Base-by-base conservation (phyloP, 2,797 vertebrate genomes). In the Tapera naevia region DNA sequence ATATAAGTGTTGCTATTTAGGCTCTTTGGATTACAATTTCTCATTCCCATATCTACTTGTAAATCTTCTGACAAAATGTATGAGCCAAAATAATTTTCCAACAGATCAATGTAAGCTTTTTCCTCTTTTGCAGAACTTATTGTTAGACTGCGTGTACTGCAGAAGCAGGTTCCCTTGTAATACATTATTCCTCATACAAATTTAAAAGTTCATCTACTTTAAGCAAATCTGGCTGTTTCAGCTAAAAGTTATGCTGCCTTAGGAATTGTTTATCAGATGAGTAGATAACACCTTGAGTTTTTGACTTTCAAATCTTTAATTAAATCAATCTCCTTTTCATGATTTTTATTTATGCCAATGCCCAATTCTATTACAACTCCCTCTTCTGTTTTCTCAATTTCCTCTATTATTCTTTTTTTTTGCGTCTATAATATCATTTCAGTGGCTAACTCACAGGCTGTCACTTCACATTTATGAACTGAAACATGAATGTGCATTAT, bases 381-480 rank as follows among this genome's bases (percentile, higher is more conserved):
- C 75, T 80, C 76, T 84, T 71, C 74, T 57, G 65, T 69, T 80
- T 79, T 95, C 81, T 91, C 93, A 86, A 61, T 93, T 97, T 96
- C 73, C 88, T 89, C 85, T 69, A 58, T 66, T 91, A 66, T 89
- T 91, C 83, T 94, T 95, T 95, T 92, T 92, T 48, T 48, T 23
- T 48, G 37, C 92, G 65, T 83, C 69, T 64, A 43, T 92, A 94
- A 96, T 93, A 81, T 37, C 13, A 76, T 92, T 96, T 93, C 69
- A 50, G 91, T 45, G 87, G 53, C 73, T 70, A 88, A 95, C 84
- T 85, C 95, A 74, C n/a, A 78, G 93, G 72, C 94, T 95, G 78
- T 91, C 93, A 93, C 87, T 96, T 97, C 37, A 37, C 78, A 94
- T 96, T 97, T 96, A 89, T 25, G 27, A 96, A 70, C 62, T 21